Evolutionary conservation across 2,888 invertebrate species (phyloP).

Genomic region (Polydrusus cervinus): DNA sequence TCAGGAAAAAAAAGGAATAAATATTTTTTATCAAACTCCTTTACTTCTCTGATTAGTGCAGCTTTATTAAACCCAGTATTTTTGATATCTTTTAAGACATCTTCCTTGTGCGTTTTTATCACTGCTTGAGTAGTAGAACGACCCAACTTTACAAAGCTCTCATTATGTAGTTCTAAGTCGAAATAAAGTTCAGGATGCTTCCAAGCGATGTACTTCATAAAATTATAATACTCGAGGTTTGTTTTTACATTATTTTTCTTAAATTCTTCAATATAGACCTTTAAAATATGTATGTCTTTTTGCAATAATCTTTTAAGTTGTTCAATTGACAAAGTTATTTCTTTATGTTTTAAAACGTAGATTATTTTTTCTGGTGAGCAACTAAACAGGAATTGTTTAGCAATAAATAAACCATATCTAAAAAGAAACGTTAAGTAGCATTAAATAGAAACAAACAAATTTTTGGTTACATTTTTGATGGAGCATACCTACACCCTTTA

Average conservation of each 20-base stretch:
- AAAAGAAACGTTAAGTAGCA: slow-evolving; percentile 30
- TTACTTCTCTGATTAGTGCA: slow-evolving; percentile 48
- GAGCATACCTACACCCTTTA: no score
- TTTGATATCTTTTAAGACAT: slow-evolving; percentile 46
- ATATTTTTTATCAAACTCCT: slow-evolving; percentile 47
- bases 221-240: slow-evolving; percentile 48
- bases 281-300: slow-evolving; percentile 51
- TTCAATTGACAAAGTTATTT: slow-evolving; percentile 51
- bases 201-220: slow-evolving; percentile 49
- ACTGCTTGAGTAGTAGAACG: slow-evolving; percentile 53
- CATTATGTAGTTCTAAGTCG: slow-evolving; percentile 41
- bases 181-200: slow-evolving; percentile 53
- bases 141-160: slow-evolving; percentile 39
- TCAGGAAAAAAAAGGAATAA: slow-evolving; percentile 50
- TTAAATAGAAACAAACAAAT: neutral
- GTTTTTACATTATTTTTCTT: slow-evolving; percentile 14
- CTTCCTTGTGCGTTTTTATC: slow-evolving; percentile 44
- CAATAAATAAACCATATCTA: slow-evolving; percentile 59
- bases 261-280: slow-evolving; percentile 53
- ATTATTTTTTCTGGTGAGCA: slow-evolving; percentile 57
- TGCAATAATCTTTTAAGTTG: slow-evolving; percentile 57
- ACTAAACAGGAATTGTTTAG: slow-evolving; percentile 55
- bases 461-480: no score
- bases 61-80: slow-evolving; percentile 42
- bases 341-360: slow-evolving; percentile 48